These are phyloP conservation scores for Tupaia chinensis DNA, from an alignment of 2,113 vertebrate genomes.

Conservation along the genomic window DNA sequence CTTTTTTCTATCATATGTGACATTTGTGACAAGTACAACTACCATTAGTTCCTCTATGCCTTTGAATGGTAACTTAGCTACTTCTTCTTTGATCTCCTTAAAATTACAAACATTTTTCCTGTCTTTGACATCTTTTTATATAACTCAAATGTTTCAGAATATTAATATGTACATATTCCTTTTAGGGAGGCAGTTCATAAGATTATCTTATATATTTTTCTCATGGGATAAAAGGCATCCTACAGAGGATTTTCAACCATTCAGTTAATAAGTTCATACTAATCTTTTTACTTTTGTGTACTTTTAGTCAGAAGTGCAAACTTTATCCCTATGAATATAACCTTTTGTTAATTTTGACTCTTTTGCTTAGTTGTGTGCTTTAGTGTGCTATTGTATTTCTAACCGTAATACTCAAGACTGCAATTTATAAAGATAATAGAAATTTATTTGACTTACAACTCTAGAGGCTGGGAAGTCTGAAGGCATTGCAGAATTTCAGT, in stretches of 20 bases:
- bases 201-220: neutral
- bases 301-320: neutral
- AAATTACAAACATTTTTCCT: slow-evolving; percentile 17
- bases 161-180: neutral
- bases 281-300: neutral
- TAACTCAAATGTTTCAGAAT: neutral
- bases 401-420: no score
- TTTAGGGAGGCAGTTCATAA: neutral
- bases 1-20: neutral
- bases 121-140: neutral
- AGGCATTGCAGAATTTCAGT: no score
- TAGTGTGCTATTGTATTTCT: no score
- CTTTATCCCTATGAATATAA: neutral
- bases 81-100: slow-evolving; percentile 20
- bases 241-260: neutral
- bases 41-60: neutral
- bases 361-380: neutral
- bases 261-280: neutral
- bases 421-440: no score
- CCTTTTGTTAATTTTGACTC: slow-evolving; percentile 25
- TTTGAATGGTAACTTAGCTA: slow-evolving; percentile 2
- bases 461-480: no score
- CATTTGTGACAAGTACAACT: neutral
- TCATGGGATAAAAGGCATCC: neutral
- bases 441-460: no score